These are phyloP conservation scores for Neuroterus valhalla DNA, from an alignment of 1,140 invertebrate species.

Conservation along the genomic window DNA sequence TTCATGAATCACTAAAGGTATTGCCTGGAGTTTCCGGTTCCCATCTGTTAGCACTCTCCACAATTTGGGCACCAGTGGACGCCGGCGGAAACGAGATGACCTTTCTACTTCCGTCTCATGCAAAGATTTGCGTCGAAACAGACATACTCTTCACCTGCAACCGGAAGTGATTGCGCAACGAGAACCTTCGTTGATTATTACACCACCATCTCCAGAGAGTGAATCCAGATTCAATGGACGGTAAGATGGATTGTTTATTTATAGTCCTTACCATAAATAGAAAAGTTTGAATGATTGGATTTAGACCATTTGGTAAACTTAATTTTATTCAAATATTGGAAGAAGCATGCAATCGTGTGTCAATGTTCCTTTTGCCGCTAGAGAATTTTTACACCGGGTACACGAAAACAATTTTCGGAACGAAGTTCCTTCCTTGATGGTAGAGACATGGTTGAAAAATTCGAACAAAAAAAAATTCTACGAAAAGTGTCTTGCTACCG, in stretches of 20 bases:
- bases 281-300: too few species aligned
- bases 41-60: conserved; percentile 64
- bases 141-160: conserved; percentile 48
- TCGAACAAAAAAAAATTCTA: too few species aligned
- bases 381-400: too few species aligned
- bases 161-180: conserved; percentile 54
- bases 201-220: conserved; percentile 52
- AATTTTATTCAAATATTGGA: too few species aligned
- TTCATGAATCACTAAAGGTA: conserved; percentile 54
- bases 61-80: conserved; percentile 57
- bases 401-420: too few species aligned
- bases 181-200: conserved; percentile 54
- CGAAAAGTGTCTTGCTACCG: too few species aligned
- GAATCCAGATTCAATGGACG: not conserved
- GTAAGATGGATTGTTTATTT: not conserved
- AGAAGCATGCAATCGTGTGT: too few species aligned
- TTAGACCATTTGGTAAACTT: too few species aligned
- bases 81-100: conserved; percentile 55
- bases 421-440: too few species aligned
- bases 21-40: conserved; percentile 72
- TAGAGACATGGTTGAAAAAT: too few species aligned
- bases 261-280: not conserved
- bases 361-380: too few species aligned
- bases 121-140: conserved; percentile 56
- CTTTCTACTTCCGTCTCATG: conserved; percentile 53